Evolutionary conservation across 2,888 invertebrate species (phyloP).

Genomic region (Pristionchus mayeri): DNA sequence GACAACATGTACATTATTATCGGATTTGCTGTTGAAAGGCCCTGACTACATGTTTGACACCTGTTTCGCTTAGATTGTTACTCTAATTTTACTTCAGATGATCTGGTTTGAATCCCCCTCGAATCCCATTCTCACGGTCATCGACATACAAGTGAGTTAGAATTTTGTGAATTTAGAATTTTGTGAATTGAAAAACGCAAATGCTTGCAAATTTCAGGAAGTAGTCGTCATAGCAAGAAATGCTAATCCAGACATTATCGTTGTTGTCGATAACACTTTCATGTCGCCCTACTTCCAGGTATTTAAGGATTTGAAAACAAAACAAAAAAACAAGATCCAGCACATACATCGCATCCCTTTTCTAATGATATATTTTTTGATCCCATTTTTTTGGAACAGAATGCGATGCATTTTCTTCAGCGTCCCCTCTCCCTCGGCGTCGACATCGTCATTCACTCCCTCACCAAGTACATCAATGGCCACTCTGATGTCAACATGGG

Average conservation of each 20-base stretch:
- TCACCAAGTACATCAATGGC: conserved; percentile 97
- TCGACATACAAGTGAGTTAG: conserved; percentile 84
- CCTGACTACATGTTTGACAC: too few species aligned
- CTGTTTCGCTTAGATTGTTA: too few species aligned
- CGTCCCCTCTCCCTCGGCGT: conserved; percentile 90
- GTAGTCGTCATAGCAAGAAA: conserved; percentile 78
- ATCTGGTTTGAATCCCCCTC: conserved; percentile 95
- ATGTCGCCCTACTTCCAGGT: conserved; percentile 77
- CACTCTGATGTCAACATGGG: conserved; percentile 97
- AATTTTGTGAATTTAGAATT: too few species aligned
- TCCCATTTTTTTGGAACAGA: too few species aligned
- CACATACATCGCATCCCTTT: not conserved
- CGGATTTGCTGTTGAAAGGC: too few species aligned
- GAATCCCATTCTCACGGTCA: conserved; percentile 89
- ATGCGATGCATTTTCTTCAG: too few species aligned
- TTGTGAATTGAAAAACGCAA: too few species aligned
- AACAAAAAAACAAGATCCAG: too few species aligned
- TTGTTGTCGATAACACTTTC: conserved; percentile 93
- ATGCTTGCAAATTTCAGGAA: conserved; percentile 80
- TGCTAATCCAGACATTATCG: conserved; percentile 76
- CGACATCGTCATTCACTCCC: conserved; percentile 89
- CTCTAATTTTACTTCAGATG: too few species aligned
- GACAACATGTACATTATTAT: too few species aligned
- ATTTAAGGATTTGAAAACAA: too few species aligned
- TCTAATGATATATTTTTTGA: too few species aligned